Evolutionary conservation across 2,113 vertebrate species (phyloP), one percentile per base, ranked within the genome.

Genomic region (Pygoscelis adeliae): DNA sequence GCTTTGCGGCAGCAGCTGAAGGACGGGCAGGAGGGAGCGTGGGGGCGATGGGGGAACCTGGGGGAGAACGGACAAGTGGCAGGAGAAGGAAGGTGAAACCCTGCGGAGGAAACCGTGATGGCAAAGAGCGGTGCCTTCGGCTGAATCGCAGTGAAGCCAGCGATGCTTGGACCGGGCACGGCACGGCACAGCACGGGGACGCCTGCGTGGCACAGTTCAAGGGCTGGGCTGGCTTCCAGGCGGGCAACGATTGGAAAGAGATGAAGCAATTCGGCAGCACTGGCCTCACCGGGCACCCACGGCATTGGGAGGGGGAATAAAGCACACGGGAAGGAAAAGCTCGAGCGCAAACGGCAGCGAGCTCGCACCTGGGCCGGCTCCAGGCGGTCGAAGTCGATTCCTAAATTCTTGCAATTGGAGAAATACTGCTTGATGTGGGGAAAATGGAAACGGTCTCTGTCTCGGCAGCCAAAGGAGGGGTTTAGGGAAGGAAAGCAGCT

Each of bases 261-360:
- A 40, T 42, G 53, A 74, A 90, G 69, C 20, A 67, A 47, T 63
- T 69, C 1, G 1, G 47, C 71, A 63, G 49, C 76, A 50, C 13
- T 0, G 0, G n/a, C 86, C 59, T 63, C 8, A 0, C 47, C 6
- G 2, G 44, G 61, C 78, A n/a, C 47, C n/a, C 22, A 2, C 22
- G 12, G 80, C 22, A 2, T 9, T 1, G 3, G 47, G 56, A 88
- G 36, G 34, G 62, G 79, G 47, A 73, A 65, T 29, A 63, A 91
- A 92, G 73, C 32, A 20, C 62, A 0, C 0, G 69, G 73, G 44
- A 70, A 87, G 55, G 56, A 62, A 62, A 69, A 62, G 36, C 56
- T 50, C 0, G 1, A 63, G 90, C 2, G 1, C 1, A 1, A 52
- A 18, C 1, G 8, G 78, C 79, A 78, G 58, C 3, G 6, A 71